These are phyloP conservation scores for Pterocles burchelli DNA, from an alignment of 2,113 vertebrate genomes.

Conservation along the genomic window DNA sequence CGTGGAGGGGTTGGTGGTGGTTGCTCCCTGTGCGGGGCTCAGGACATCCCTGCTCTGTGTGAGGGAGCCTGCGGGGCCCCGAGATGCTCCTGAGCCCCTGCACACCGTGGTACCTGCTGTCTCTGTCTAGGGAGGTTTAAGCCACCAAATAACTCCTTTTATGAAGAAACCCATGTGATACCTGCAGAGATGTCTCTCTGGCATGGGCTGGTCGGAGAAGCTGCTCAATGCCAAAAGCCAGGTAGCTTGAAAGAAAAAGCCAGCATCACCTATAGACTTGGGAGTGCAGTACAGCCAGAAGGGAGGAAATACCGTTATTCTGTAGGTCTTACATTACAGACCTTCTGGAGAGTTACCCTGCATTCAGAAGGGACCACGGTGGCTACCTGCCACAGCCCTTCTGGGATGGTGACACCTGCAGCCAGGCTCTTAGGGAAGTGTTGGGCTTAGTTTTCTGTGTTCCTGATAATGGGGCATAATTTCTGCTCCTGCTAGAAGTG, in stretches of 20 bases:
- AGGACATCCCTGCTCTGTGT: fast-evolving
- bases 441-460: not conserved
- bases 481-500: not conserved
- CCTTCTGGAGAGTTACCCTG: not conserved
- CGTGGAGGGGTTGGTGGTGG: not conserved
- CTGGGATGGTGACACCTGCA: not conserved
- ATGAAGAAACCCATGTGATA: not conserved
- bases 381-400: not conserved
- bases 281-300: not conserved
- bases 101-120: fast-evolving
- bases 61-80: not conserved
- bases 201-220: not conserved
- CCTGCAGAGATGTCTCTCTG: not conserved
- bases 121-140: not conserved
- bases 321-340: not conserved
- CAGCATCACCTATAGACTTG: not conserved
- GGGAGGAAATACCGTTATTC: not conserved
- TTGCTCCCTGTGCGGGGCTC: not conserved
- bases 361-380: not conserved
- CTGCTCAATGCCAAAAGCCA: not conserved
- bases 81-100: not conserved
- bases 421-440: not conserved
- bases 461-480: not conserved
- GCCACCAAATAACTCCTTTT: not conserved
- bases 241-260: not conserved